Evolutionary conservation across 2,113 vertebrate genomes (phyloP).

Genomic region (Tringa solitaria): DNA sequence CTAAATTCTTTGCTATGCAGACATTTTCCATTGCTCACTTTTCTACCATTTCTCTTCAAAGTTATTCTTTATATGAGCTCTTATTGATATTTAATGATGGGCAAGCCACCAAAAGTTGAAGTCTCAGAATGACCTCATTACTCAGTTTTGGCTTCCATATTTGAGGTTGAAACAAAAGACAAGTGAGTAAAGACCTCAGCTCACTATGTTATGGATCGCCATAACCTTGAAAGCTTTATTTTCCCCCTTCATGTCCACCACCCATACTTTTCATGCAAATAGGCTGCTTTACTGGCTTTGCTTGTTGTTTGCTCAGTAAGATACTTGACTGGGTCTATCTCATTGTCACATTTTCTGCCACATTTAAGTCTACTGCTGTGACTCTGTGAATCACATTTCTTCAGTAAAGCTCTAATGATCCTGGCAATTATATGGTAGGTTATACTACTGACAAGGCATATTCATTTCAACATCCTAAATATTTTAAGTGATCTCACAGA

Average conservation of each 20-base stretch:
- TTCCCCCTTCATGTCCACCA: neutral
- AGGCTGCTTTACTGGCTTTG: neutral
- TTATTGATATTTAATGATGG: neutral
- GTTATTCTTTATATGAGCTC: neutral
- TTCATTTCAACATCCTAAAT: neutral
- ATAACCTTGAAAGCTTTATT: neutral
- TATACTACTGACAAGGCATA: neutral
- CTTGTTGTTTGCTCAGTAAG: neutral
- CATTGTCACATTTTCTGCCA: neutral
- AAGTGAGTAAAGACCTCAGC: neutral
- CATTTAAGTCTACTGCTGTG: neutral
- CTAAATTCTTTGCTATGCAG: neutral
- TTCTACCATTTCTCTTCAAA: neutral
- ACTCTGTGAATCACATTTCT: neutral
- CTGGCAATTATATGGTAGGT: neutral
- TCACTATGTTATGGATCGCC: neutral
- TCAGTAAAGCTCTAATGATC: neutral
- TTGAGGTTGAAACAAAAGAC: neutral
- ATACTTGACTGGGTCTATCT: neutral
- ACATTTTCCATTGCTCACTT: neutral
- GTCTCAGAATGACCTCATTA: neutral
- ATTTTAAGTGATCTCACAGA: neutral
- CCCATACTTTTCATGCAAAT: neutral
- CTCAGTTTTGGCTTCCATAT: neutral
- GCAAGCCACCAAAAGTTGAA: neutral